Base-by-base conservation (phyloP, 2,888 invertebrate species). In the Incurvaria masculella region DNA sequence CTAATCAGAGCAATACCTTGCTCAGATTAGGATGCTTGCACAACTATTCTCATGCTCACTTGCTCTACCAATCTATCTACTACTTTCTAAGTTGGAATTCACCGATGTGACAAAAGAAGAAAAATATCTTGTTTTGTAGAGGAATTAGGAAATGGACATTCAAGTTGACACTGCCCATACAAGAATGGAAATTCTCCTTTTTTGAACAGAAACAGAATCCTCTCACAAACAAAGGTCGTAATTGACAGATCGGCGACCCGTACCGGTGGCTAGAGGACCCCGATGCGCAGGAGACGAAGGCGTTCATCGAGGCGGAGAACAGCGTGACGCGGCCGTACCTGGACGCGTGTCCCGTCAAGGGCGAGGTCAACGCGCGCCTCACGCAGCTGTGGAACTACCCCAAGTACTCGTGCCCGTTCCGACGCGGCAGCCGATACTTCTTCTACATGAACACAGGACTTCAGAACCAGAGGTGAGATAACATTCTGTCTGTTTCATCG, bases 261-360 rank as follows among this genome's bases (percentile, higher is more conserved):
- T 98, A 97, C 69, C 87, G 97, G 48, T 98, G 97, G 96, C 71
- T 99, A 50, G 98, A 99, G 69, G 93, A 98, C 72, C 96, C 97
- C 1, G 95, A 97, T 69, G 83, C 91, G 0, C 84, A 87, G 50
- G 95, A 97, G 69, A 97, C 97, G 2, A 88, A 91, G 68, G 81
- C 83, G 48, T 99, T 91, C 75, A 93, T 98, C 19, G 89, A 93
- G 49, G 87, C 86, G 21, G 92, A 98, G 70, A 98, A 98, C 80
- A 85, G 83, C 41, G 81, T 98, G 42, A 94, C 96, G 6, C 78
- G 83, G 53, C 94, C 96, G 0, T 97, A 86, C 71, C 73, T 99
- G 19, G 85, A 91, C 59, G 81, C 81, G 18, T 95, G 91, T 60
- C 80, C 85, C 0, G 81, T 85, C 44, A 87, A 90, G 63, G 74